Conservation (phyloP, 2,113 vertebrate species). For the Paramormyrops kingsleyae region DNA sequence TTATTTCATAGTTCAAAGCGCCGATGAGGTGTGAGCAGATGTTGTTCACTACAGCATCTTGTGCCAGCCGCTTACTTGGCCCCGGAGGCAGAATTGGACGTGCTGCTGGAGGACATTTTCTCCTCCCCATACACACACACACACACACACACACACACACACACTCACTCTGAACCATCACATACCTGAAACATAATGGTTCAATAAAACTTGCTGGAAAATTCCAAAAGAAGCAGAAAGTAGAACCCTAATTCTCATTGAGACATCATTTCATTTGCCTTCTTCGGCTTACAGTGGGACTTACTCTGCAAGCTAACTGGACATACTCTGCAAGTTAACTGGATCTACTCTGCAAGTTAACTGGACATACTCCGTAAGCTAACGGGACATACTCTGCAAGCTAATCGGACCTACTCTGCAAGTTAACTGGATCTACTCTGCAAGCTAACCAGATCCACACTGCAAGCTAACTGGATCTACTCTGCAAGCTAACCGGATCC, state of each 20-base stretch:
- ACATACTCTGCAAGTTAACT: neutral
- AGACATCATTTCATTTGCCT: neutral
- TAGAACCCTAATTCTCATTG: neutral
- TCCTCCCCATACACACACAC: neutral
- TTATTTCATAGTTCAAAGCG: conserved; percentile 9
- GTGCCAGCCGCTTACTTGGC: neutral
- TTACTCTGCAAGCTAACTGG: neutral
- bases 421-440: neutral
- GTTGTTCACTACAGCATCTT: neutral
- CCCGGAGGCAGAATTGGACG: neutral
- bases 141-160: neutral
- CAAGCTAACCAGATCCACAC: neutral
- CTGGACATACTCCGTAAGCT: neutral
- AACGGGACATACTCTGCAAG: neutral
- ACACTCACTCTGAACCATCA: neutral
- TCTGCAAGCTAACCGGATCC: neutral
- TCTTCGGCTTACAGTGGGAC: neutral
- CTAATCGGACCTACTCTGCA: neutral
- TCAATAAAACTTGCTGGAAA: neutral
- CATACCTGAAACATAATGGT: neutral
- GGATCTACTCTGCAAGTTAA: neutral
- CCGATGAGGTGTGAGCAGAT: conserved; percentile 12
- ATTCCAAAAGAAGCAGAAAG: neutral
- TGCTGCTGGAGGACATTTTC: neutral
- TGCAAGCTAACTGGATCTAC: neutral